Conservation (phyloP, 2,888 invertebrate species). For the Patella ulyssiponensis region DNA sequence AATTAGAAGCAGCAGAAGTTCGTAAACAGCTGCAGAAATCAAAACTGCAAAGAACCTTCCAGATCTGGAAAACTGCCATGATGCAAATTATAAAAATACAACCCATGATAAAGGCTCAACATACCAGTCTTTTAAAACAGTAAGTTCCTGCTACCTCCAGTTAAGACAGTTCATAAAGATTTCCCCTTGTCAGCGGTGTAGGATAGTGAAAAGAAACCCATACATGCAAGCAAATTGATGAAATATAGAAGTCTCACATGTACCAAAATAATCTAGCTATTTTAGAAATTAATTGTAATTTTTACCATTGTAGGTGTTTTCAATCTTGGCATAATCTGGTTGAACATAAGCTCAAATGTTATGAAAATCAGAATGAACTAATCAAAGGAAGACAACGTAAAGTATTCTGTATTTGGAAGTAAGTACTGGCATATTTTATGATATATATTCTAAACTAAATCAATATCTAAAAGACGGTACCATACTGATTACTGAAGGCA, state of each 20-base stretch:
- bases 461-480: too few relatives aligned
- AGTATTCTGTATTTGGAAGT: conserved; percentile 55
- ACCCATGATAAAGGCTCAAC: conserved; percentile 49
- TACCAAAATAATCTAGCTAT: too few relatives aligned
- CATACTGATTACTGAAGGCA: too few relatives aligned
- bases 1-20: conserved; percentile 47
- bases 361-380: conserved; percentile 34
- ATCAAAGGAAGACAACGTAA: conserved; percentile 38
- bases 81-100: conserved; percentile 47
- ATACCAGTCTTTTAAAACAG: conserved; percentile 36
- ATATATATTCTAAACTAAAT: background rate
- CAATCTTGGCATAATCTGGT: conserved; percentile 49
- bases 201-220: too few relatives aligned
- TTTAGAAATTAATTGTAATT: too few relatives aligned
- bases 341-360: conserved; percentile 45
- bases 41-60: conserved; percentile 44
- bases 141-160: conserved; percentile 12
- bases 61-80: conserved; percentile 47
- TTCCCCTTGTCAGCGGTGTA: too few relatives aligned
- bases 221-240: too few relatives aligned
- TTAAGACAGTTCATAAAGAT: too few relatives aligned
- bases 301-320: conserved; percentile 44
- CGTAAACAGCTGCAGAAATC: conserved; percentile 45
- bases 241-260: too few relatives aligned
- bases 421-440: conserved; percentile 10